Base-by-base conservation (phyloP, 2,888 invertebrate genomes). In the Callimorpha dominula region DNA sequence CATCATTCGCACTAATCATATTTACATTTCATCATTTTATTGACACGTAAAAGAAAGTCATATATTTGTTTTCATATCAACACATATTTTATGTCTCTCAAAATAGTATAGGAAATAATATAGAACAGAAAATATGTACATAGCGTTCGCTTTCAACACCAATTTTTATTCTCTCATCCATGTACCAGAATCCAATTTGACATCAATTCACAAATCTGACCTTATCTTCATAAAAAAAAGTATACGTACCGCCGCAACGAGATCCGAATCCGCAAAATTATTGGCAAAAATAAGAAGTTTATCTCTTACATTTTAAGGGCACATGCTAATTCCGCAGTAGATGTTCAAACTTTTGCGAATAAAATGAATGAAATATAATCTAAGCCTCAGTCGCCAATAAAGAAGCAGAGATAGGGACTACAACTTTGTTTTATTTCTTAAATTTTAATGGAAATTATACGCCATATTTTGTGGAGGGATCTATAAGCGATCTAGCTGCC, bases 351-450 rank as follows among this genome's bases (percentile, higher is more conserved):
- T 87, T 86, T 82, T 62, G 73, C 70, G 68, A 77, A 83, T 83
- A 81, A 86, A 88, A 81, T 82, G 81, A 78, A 81, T 81, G 72
- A 82, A 84, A 85, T 84, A 85, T 85, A 85, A 84, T 86, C 83
- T 82, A 70, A 76, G 76, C 77, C 81, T 78, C 78, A 79, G 75
- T 80, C 69, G 62, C 65, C 76, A 77, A 80, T 86, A 84, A 85
- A 81, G 72, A 80, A 77, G 43, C 50, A 52, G 52, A 82, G 76
- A 83, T 82, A 83, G 73, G 63, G 73, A 67, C 66, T 63, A 70
- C 64, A 73, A 65, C 74, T 81, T 83, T 50, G 78, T 79, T 80
- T 83, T 84, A 85, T 81, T 82, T 79, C 80, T 79, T 76, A 74
- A 81, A 84, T 81, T 85, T 83, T 81, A 85, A 83, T 85, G 77